Conservation (phyloP, 2,113 vertebrate genomes). For the Pungitius pungitius region DNA sequence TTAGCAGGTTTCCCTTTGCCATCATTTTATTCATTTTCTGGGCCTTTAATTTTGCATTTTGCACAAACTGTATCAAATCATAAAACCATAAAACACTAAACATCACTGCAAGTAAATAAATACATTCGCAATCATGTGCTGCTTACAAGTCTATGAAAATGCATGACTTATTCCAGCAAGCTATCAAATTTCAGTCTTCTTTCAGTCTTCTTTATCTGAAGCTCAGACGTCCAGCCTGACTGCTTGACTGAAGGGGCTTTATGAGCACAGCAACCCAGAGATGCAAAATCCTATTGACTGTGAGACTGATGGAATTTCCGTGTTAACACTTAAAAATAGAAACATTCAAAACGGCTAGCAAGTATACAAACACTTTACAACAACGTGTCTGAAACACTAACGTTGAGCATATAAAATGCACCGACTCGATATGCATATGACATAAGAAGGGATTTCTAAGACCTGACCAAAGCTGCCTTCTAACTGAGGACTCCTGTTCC, state of each 20-base stretch:
- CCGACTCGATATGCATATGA: neutral
- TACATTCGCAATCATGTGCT: conserved; percentile 42
- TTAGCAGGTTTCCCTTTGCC: conserved; percentile 20
- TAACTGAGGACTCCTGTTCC: neutral
- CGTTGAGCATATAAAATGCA: neutral
- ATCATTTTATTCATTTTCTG: conserved; percentile 20
- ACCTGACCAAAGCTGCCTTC: conserved; percentile 2
- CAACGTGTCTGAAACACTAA: conserved; percentile 1
- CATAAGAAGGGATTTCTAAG: neutral
- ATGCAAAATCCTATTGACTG: conserved; percentile 43
- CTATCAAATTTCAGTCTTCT: conserved; percentile 68
- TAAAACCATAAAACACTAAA: conserved; percentile 40
- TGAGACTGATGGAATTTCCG: conserved; percentile 40
- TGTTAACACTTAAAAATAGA: conserved; percentile 15
- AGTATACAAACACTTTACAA: neutral
- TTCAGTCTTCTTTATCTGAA: conserved; percentile 63
- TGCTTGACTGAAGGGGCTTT: conserved; percentile 55
- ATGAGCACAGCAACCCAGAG: conserved; percentile 51
- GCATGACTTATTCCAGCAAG: conserved; percentile 43
- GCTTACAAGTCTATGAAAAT: conserved; percentile 58
- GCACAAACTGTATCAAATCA: conserved; percentile 35
- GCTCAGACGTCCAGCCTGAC: conserved; percentile 56
- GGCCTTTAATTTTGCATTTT: conserved; percentile 39
- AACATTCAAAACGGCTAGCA: conserved; percentile 16
- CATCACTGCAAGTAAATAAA: conserved; percentile 35